Percentiles rank a stretch among this genome's conserved stretches.
Evolutionary conservation across 2,888 invertebrate genomes (phyloP).

Genomic region (Mesoligia furuncula): DNA sequence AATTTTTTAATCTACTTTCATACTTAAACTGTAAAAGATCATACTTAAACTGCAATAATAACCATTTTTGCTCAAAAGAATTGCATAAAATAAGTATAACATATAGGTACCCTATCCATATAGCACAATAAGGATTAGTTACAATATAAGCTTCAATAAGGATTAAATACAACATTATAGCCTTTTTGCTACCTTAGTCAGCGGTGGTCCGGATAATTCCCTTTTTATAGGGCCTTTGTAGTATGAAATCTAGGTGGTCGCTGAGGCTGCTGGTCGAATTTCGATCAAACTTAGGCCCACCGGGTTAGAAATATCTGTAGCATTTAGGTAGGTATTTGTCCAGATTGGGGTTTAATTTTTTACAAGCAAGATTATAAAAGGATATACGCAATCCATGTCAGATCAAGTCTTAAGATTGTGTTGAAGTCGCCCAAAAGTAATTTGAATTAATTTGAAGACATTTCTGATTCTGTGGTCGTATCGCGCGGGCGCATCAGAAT

Average conservation of each 20-base stretch:
- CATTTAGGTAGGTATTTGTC: slow-evolving; percentile 67
- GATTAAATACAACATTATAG: slow-evolving; percentile 24
- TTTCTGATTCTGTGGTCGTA: slow-evolving; percentile 20
- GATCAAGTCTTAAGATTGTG: slow-evolving; percentile 53
- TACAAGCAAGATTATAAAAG: slow-evolving; percentile 57
- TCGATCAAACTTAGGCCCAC: slow-evolving; percentile 67
- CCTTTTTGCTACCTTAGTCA: slow-evolving; percentile 48
- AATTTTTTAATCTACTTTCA: not conserved
- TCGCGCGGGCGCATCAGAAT: not conserved
- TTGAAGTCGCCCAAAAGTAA: slow-evolving; percentile 46
- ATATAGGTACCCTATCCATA: too few species aligned
- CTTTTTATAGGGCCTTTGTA: slow-evolving; percentile 71
- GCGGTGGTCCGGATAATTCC: slow-evolving; percentile 68
- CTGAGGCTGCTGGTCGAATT: slow-evolving; percentile 57
- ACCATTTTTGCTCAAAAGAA: not conserved
- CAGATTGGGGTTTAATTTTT: slow-evolving; percentile 60
- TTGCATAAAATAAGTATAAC: not conserved
- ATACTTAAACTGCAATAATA: not conserved
- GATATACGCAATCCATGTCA: slow-evolving; percentile 45
- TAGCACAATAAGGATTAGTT: slow-evolving; percentile 25
- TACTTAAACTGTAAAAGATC: not conserved
- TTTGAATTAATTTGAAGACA: slow-evolving; percentile 43
- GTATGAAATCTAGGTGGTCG: slow-evolving; percentile 68
- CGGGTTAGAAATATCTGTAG: slow-evolving; percentile 70
- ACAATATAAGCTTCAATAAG: slow-evolving; percentile 16